These are phyloP conservation scores for Odobenus rosmarus DNA, from an alignment of 2,113 vertebrate genomes.

Conservation along the genomic window DNA sequence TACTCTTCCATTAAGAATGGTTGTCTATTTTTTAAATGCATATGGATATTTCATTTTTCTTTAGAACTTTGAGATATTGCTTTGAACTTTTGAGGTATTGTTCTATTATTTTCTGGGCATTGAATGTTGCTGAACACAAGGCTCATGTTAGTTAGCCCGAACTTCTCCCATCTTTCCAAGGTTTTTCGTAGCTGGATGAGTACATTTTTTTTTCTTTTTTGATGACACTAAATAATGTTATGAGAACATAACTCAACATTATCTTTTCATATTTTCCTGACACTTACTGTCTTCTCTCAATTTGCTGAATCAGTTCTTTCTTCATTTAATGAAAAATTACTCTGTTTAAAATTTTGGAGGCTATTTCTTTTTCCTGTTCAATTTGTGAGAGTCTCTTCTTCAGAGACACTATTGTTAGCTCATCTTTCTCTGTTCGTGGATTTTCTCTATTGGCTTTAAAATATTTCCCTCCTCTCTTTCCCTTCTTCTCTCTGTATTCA, in stretches of 20 bases:
- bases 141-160: background rate
- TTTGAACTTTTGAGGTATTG: background rate
- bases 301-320: background rate
- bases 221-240: background rate
- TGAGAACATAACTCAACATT: background rate
- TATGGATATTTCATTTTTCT: background rate
- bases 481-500: background rate
- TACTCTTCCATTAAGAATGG: background rate
- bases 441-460: background rate
- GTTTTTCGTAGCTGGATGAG: background rate
- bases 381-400: background rate
- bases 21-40: background rate
- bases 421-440: background rate
- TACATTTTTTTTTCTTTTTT: background rate
- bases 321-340: background rate
- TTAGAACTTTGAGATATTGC: background rate
- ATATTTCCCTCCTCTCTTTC: background rate
- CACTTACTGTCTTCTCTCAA: background rate
- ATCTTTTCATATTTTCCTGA: background rate
- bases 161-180: background rate
- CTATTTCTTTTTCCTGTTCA: background rate
- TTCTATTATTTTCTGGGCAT: background rate
- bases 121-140: background rate
- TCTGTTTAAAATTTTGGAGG: constrained; percentile 8
- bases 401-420: background rate